Percentiles rank a stretch among this genome's conserved stretches.
Conservation (phyloP, 2,113 vertebrate species). For the Tyto alba region DNA sequence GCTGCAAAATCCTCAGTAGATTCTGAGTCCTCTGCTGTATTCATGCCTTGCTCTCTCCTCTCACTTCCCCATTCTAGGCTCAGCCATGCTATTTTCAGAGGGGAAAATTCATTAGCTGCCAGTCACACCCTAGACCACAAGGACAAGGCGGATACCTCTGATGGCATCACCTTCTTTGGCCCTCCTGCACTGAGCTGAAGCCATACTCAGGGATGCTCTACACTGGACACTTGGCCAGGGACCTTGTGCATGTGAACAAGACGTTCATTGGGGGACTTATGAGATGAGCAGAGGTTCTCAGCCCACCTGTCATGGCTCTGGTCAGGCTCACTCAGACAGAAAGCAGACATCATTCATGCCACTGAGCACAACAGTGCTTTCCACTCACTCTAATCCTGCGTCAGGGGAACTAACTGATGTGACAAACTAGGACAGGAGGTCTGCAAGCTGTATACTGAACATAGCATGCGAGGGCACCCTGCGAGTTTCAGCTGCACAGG, state of each 20-base stretch:
- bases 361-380: not conserved
- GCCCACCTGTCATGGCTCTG: not conserved
- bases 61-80: not conserved
- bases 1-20: not conserved
- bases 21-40: not conserved
- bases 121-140: not conserved
- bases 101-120: not conserved
- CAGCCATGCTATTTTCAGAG: not conserved
- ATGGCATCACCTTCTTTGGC: not conserved
- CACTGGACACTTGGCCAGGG: not conserved
- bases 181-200: not conserved
- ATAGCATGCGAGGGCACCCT: not conserved
- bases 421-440: not conserved
- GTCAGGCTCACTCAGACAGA: not conserved
- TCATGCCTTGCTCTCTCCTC: not conserved
- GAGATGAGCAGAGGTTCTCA: not conserved
- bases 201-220: not conserved
- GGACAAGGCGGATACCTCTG: not conserved
- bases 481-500: not conserved
- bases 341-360: not conserved
- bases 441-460: not conserved
- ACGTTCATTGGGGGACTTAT: not conserved
- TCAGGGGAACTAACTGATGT: not conserved
- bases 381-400: not conserved
- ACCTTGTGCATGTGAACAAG: not conserved